Evolutionary conservation across 1,140 invertebrate species (phyloP).

Genomic region (Tigriopus japonicus): DNA sequence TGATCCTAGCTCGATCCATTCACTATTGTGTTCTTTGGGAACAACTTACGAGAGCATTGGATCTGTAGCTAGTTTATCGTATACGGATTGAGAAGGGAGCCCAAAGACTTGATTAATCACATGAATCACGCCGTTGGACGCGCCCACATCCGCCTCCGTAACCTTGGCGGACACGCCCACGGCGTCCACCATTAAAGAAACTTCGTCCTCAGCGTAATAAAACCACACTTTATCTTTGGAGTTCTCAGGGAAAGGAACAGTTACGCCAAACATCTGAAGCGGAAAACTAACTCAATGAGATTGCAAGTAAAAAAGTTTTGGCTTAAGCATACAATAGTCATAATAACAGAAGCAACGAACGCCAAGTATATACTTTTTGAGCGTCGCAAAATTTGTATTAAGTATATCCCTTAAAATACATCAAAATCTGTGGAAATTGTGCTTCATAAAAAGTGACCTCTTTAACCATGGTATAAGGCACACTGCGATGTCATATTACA

Average conservation of each 20-base stretch:
- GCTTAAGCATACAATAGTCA: too few relatives aligned
- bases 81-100: constrained; percentile 69
- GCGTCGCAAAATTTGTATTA: too few relatives aligned
- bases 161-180: constrained; percentile 1
- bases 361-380: too few relatives aligned
- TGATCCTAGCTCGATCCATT: not conserved
- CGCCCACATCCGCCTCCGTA: constrained; percentile 62
- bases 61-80: constrained; percentile 66
- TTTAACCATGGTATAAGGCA: too few relatives aligned
- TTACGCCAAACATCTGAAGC: constrained; percentile 5
- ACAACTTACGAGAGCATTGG: constrained; percentile 54
- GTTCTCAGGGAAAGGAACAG: not conserved
- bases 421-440: too few relatives aligned
- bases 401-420: too few relatives aligned
- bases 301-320: too few relatives aligned
- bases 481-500: too few relatives aligned
- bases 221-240: constrained; percentile 1
- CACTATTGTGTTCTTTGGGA: not conserved
- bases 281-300: too few relatives aligned
- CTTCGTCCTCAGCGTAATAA: not conserved
- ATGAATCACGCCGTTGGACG: constrained; percentile 78
- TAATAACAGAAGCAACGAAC: too few relatives aligned
- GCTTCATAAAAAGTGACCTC: too few relatives aligned
- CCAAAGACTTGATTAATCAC: constrained; percentile 85
- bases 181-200: not conserved